Percentiles rank a stretch among this genome's conserved stretches.
phyloP scores from a whole-genome alignment of 2,797 vertebrate genomes.

The Fratercula arctica region DNA sequence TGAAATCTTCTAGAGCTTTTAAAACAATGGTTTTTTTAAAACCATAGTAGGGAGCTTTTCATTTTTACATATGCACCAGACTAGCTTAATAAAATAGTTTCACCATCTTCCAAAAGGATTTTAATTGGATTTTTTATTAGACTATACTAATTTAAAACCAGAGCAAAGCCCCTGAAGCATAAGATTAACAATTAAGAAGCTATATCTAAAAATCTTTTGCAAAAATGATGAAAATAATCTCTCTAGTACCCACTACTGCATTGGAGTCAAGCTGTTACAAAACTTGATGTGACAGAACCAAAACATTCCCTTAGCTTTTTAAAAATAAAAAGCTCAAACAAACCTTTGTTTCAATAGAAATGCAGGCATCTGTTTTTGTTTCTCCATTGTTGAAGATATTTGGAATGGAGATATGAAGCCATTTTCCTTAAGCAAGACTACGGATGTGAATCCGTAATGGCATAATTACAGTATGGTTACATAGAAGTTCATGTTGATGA shows the following conservation, averaged over 20 bases:
- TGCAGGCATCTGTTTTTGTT: neutral
- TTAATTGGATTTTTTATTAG: neutral
- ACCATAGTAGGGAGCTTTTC: neutral
- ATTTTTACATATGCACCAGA: neutral
- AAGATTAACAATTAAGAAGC: neutral
- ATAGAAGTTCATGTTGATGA: constrained; percentile 5
- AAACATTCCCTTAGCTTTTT: neutral
- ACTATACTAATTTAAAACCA: neutral
- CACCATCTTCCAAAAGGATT: neutral
- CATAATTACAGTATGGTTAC: constrained; percentile 17
- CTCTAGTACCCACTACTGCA: neutral
- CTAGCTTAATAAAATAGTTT: neutral
- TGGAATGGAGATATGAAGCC: constrained; percentile 22
- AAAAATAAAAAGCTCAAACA: neutral
- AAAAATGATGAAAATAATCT: neutral
- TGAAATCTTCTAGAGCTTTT: neutral
- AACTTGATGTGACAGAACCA: neutral
- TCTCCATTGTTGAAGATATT: constrained; percentile 25
- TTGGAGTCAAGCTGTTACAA: neutral
- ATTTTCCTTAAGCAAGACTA: constrained; percentile 67
- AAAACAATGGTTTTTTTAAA: neutral
- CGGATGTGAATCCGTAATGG: neutral
- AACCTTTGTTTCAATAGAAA: neutral
- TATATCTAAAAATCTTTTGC: neutral
- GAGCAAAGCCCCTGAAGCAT: neutral